These are phyloP conservation scores for Tenebrosternarchus preto DNA, from an alignment of 2,113 vertebrate genomes.

Conservation along the genomic window DNA sequence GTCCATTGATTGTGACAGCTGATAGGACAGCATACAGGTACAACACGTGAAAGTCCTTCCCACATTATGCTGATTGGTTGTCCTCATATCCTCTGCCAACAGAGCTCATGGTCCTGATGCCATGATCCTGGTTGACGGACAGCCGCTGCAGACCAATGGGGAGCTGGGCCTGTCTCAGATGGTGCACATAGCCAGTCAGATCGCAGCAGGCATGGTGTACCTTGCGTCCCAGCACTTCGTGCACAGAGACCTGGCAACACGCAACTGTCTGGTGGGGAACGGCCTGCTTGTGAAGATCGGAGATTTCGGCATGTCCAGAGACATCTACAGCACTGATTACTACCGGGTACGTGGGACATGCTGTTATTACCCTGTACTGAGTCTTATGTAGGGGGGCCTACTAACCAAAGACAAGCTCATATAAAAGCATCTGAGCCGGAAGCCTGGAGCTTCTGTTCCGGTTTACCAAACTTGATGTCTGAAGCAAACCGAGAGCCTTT, in stretches of 20 bases:
- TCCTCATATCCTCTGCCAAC: not conserved
- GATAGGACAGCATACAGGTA: too few species aligned
- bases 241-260: slow-evolving; percentile 94
- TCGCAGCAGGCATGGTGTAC: slow-evolving; percentile 95
- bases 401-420: not conserved
- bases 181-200: slow-evolving; percentile 96
- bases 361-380: too few species aligned
- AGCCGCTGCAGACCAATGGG: slow-evolving; percentile 89
- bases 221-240: slow-evolving; percentile 97
- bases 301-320: slow-evolving; percentile 98
- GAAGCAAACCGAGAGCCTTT: not conserved
- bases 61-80: not conserved
- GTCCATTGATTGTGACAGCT: too few species aligned
- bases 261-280: slow-evolving; percentile 95
- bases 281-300: slow-evolving; percentile 96
- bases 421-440: not conserved
- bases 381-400: not conserved
- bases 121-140: slow-evolving; percentile 95
- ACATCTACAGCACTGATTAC: slow-evolving; percentile 99
- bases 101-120: slow-evolving; percentile 98
- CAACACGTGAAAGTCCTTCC: too few species aligned
- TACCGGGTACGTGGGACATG: slow-evolving; percentile 85
- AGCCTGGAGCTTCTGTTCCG: not conserved
- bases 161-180: slow-evolving; percentile 94
- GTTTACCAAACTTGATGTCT: not conserved